These are phyloP conservation scores for Hydractinia symbiolongicarpus DNA, from an alignment of 30 jellyfish, hydroid and myxozoan species.

Conservation along the genomic window DNA sequence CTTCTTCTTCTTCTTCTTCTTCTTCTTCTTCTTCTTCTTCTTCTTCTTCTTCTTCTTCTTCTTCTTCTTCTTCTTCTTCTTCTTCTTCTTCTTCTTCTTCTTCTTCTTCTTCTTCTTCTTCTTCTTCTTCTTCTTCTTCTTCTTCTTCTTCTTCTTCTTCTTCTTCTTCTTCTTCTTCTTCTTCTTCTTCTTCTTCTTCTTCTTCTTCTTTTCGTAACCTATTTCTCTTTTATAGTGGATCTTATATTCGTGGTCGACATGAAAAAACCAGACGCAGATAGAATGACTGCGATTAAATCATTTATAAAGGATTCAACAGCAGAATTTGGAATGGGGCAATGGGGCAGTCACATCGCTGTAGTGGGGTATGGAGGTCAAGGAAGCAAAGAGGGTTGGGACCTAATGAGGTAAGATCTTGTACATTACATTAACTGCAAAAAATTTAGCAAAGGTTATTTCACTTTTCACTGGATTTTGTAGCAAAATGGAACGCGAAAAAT, in stretches of 20 bases:
- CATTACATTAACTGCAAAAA: neutral
- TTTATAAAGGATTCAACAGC: slow-evolving; percentile 20
- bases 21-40: no score
- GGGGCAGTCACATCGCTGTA: slow-evolving; percentile 26
- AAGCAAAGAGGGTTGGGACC: slow-evolving; percentile 32
- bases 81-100: neutral
- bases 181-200: no score
- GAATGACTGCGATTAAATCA: slow-evolving; percentile 15
- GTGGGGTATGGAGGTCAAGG: slow-evolving; percentile 42
- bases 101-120: no score
- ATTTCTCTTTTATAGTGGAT: slow-evolving; percentile 15
- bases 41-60: neutral
- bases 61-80: no score
- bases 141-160: no score
- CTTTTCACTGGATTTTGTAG: neutral
- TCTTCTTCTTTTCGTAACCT: neutral
- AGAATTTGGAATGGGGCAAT: slow-evolving; percentile 23
- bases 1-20: no score
- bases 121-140: no score
- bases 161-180: no score
- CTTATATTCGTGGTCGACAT: slow-evolving; percentile 35
- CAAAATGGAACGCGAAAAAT: slow-evolving; percentile 6
- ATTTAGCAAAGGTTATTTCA: neutral
- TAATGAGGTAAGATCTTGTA: neutral
- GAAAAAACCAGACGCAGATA: slow-evolving; percentile 15